Evolutionary conservation across 2,888 invertebrate species (phyloP).

Genomic region (Drosophila ochracea): DNA sequence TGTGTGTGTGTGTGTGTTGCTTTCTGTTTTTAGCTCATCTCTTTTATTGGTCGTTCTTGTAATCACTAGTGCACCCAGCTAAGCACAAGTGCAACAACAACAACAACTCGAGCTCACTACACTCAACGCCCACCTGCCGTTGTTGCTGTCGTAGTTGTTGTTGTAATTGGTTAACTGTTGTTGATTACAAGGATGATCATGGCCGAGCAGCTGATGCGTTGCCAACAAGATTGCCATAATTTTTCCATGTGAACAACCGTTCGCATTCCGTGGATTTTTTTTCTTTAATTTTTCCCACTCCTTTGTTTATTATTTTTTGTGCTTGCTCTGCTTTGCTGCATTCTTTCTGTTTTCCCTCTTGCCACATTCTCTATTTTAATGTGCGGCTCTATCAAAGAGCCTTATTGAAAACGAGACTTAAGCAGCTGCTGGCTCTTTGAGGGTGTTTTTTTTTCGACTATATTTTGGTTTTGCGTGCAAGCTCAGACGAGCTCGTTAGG

Average conservation of each 20-base stretch:
- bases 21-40: conserved; percentile 69
- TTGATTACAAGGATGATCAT: conserved; percentile 77
- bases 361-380: conserved; percentile 51
- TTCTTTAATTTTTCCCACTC: conserved; percentile 3
- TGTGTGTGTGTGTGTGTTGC: conserved; percentile 14
- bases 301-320: conserved; percentile 7
- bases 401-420: conserved; percentile 72
- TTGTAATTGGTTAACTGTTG: conserved; percentile 68
- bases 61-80: conserved; percentile 63
- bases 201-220: conserved; percentile 28
- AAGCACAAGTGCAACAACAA: conserved; percentile 13
- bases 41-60: conserved; percentile 73
- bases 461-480: conserved; percentile 36
- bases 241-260: conserved; percentile 58
- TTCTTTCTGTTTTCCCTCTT: conserved; percentile 37
- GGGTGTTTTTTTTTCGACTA: conserved; percentile 14
- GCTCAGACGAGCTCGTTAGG: conserved; percentile 67
- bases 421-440: conserved; percentile 25
- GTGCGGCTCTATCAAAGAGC: conserved; percentile 53
- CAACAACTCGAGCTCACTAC: background rate
- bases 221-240: conserved; percentile 61
- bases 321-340: conserved; percentile 4
- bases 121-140: background rate
- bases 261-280: conserved; percentile 21
- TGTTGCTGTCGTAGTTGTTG: conserved; percentile 14